phyloP scores from a whole-genome alignment of 2,888 invertebrate genomes.

The Alcis repandata region DNA sequence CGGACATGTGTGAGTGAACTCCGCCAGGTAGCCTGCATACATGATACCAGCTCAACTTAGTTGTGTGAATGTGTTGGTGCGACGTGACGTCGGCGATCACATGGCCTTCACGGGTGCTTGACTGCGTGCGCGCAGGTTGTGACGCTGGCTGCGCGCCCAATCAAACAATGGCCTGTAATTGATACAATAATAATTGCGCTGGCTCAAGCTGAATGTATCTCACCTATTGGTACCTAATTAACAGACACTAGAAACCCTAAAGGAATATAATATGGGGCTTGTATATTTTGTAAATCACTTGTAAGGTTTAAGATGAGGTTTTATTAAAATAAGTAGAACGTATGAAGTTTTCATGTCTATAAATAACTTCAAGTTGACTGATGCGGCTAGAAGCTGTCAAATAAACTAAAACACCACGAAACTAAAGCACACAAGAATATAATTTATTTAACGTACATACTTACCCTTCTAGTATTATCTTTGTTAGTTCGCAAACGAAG shows the following conservation, averaged over 20 bases:
- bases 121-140: constrained; percentile 60
- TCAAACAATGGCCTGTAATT: constrained; percentile 45
- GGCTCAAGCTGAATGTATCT: constrained; percentile 12
- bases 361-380: neutral
- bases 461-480: constrained; percentile 2
- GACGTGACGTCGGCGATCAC: constrained; percentile 68
- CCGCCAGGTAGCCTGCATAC: constrained; percentile 63
- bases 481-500: constrained; percentile 24
- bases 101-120: constrained; percentile 80
- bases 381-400: constrained; percentile 25
- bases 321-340: neutral
- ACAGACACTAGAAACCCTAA: no score
- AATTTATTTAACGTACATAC: constrained; percentile 13
- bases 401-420: constrained; percentile 8
- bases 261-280: no score
- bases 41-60: constrained; percentile 51
- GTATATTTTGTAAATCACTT: no score
- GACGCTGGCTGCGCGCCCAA: constrained; percentile 45
- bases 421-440: constrained; percentile 18
- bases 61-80: constrained; percentile 55
- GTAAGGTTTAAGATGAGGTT: no score
- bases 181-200: constrained; percentile 25
- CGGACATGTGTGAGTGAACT: constrained; percentile 72
- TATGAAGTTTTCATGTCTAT: constrained; percentile 3
- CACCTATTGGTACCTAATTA: neutral